Evolutionary conservation across 2,888 invertebrate species (phyloP).

Genomic region (Morpho achilles): DNA sequence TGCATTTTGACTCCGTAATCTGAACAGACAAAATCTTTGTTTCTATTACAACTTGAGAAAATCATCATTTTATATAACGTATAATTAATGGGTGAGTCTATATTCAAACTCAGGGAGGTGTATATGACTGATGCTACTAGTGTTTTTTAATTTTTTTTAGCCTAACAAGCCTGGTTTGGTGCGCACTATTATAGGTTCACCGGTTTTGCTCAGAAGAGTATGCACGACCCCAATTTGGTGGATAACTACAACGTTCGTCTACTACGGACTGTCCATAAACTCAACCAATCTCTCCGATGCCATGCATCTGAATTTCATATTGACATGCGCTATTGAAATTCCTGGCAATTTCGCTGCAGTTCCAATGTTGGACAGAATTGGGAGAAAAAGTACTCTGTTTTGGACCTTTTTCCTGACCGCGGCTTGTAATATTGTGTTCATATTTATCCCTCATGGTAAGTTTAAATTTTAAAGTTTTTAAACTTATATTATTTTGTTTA

Average conservation of each 20-base stretch:
- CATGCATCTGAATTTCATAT: constrained; percentile 85
- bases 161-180: constrained; percentile 4
- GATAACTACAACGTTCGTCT: constrained; percentile 87
- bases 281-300: constrained; percentile 85
- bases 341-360: constrained; percentile 83
- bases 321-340: constrained; percentile 82
- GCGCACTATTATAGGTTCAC: constrained; percentile 40
- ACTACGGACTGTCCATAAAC: constrained; percentile 88
- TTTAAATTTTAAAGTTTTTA: not conserved
- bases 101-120: too few relatives aligned
- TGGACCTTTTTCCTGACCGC: constrained; percentile 80
- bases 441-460: constrained; percentile 71
- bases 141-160: constrained; percentile 6
- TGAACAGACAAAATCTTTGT: too few relatives aligned
- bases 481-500: too few relatives aligned
- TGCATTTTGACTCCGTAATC: too few relatives aligned
- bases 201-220: constrained; percentile 72
- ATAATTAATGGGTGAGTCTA: too few relatives aligned
- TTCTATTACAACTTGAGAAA: too few relatives aligned
- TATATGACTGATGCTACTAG: too few relatives aligned
- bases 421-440: constrained; percentile 55
- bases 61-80: too few relatives aligned
- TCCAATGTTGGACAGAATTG: constrained; percentile 80
- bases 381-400: constrained; percentile 80
- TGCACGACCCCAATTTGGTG: constrained; percentile 86